These are phyloP conservation scores for Zaprionus kolodkinae DNA, from an alignment of 1,140 invertebrate species.

Conservation along the genomic window DNA sequence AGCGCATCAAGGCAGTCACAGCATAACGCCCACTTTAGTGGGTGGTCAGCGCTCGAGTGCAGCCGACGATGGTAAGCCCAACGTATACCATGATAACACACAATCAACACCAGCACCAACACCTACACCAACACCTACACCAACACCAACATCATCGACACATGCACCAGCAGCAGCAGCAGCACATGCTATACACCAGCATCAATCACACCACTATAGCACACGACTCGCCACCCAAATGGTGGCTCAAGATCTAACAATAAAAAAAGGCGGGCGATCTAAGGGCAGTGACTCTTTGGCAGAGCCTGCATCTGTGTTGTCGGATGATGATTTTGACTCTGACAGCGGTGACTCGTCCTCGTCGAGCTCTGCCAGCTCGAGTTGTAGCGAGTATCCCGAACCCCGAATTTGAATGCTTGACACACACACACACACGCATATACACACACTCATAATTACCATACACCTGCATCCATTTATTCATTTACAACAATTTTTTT, in stretches of 20 bases:
- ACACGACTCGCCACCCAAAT: conserved; percentile 53
- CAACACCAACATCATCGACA: conserved; percentile 29
- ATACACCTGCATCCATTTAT: conserved; percentile 2
- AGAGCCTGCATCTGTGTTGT: conserved; percentile 10
- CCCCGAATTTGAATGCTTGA: conserved; percentile 18
- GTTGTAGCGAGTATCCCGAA: conserved; percentile 12
- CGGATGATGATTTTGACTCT: conserved; percentile 31
- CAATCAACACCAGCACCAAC: conserved; percentile 27
- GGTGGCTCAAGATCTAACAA: conserved; percentile 65
- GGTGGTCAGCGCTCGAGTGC: conserved; percentile 50
- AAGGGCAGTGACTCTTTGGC: conserved; percentile 3
- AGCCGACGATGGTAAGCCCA: conserved; percentile 75
- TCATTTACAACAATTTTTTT: conserved; percentile 4
- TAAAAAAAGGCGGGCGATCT: conserved; percentile 42
- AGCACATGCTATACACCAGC: conserved; percentile 52
- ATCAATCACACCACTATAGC: conserved; percentile 50
- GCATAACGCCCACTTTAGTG: conserved; percentile 66
- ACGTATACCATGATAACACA: conserved; percentile 48
- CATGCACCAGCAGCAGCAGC: conserved; percentile 34
- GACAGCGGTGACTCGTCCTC: conserved; percentile 31
- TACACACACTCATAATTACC: background rate
- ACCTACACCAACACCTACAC: conserved; percentile 20
- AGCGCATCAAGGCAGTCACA: conserved; percentile 57
- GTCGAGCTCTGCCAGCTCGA: conserved; percentile 26
- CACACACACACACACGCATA: conserved; percentile 1